Evolutionary conservation across 2,888 invertebrate species (phyloP), one percentile per base, ranked within the genome.

Genomic region (Drosophila silvestris): DNA sequence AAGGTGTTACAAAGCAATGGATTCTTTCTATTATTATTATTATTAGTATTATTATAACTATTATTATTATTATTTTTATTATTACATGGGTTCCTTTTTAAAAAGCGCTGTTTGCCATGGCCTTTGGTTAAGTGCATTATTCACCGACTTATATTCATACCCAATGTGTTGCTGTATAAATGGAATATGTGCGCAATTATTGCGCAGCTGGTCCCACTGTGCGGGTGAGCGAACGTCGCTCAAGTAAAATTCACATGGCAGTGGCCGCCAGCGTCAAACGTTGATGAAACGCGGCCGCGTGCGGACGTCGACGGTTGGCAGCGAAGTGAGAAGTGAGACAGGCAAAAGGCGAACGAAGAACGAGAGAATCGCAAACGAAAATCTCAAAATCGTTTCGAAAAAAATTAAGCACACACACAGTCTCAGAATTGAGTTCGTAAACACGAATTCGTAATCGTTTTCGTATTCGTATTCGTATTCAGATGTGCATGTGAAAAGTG

Each of bases 281-380:
- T 84, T 86, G 83, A 85, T 86, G 89, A 92, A 88, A 85, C 89
- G 89, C 90, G 82, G 85, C 83, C 91, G 90, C 85, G 91, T 92
- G 81, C 87, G 90, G 92, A 85, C 83, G 81, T 82, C 79, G 26
- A 47, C 47, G 76, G 53, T 56, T 73, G 79, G 63, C 69, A 72
- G 63, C 50, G 63, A 64, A 41, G 22, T 52, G 69, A 47, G 26
- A 16, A 47, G 26, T 26, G 26, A 47, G 47, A 47, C 51, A 59
- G 59, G 32, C 26, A 68, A 70, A 62, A 69, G 52, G 33, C 44
- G 22, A 32, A 59, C 35, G 41, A 57, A 57, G 60, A 63, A 59
- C 61, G 64, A 68, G 10, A 53, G 61, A 37, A 60, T 70, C 57
- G 70, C 54, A n/a, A n/a, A 28, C 28, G 28, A 66, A 77, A 67